A percentile compares a stretch with the other conserved stretches of the same genome.
These are phyloP conservation scores for Pyrrhosoma nymphula DNA, from an alignment of 2,888 invertebrate species.

Conservation along the genomic window DNA sequence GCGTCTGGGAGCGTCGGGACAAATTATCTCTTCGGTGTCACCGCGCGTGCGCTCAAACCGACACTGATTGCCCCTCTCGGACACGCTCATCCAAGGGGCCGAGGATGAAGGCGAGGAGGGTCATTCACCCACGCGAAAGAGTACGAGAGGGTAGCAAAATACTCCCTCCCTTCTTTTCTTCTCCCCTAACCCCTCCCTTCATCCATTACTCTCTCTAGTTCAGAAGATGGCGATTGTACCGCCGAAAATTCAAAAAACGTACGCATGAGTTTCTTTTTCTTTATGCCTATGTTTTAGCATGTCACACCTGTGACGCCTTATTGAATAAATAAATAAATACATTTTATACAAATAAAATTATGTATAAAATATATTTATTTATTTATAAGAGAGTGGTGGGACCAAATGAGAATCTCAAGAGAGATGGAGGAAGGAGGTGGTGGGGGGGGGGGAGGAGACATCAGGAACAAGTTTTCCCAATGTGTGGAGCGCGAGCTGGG, in stretches of 20 bases:
- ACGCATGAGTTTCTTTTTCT: too few relatives aligned
- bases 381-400: neutral
- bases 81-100: neutral
- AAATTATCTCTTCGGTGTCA: constrained; percentile 53
- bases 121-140: constrained; percentile 8
- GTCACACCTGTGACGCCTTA: neutral
- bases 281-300: too few relatives aligned
- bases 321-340: too few relatives aligned
- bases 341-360: too few relatives aligned
- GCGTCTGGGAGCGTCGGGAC: neutral
- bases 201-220: too few relatives aligned
- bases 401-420: neutral
- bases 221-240: too few relatives aligned
- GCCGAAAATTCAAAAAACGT: too few relatives aligned
- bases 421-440: neutral
- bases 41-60: neutral
- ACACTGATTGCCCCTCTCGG: constrained; percentile 39
- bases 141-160: too few relatives aligned
- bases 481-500: constrained; percentile 34
- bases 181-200: too few relatives aligned
- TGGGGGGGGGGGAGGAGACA: neutral
- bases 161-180: too few relatives aligned
- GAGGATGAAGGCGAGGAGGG: neutral
- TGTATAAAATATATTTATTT: too few relatives aligned
- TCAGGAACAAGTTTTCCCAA: constrained; percentile 56